phyloP scores from a whole-genome alignment of 2,113 vertebrate genomes.

The Ardeotis arabs region DNA sequence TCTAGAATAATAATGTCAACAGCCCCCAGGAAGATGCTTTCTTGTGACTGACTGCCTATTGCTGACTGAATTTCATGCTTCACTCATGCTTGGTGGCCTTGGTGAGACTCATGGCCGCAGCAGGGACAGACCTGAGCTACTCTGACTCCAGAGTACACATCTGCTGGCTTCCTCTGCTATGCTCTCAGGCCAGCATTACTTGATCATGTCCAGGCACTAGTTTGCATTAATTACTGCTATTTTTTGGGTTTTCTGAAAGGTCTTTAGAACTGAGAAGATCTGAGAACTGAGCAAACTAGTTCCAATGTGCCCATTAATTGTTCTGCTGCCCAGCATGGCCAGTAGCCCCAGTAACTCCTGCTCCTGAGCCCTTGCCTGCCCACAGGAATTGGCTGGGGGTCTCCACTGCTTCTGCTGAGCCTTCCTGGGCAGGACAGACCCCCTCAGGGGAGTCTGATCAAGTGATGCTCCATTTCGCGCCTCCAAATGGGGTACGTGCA shows the following conservation, averaged over 20 bases:
- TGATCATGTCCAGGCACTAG: background rate
- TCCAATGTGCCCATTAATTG: fast-evolving
- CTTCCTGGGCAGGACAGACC: background rate
- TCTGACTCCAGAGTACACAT: background rate
- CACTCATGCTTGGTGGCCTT: background rate
- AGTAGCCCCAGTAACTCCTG: background rate
- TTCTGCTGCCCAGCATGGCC: background rate
- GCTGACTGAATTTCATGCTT: background rate
- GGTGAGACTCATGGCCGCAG: background rate
- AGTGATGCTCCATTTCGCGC: fast-evolving
- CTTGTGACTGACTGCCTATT: background rate
- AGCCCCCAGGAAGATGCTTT: conserved; percentile 48
- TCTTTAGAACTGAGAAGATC: background rate
- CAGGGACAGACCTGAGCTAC: background rate
- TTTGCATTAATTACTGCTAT: background rate
- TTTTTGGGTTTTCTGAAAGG: background rate
- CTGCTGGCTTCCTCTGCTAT: background rate
- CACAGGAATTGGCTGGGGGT: background rate
- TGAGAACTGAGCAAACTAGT: background rate
- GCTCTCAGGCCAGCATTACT: background rate
- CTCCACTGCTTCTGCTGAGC: background rate
- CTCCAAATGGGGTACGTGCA: background rate
- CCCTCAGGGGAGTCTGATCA: background rate
- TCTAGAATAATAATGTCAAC: conserved; percentile 66
- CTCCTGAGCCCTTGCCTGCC: background rate